phyloP scores from a whole-genome alignment of 2,888 invertebrate genomes.

The Halictus quadricinctus region DNA sequence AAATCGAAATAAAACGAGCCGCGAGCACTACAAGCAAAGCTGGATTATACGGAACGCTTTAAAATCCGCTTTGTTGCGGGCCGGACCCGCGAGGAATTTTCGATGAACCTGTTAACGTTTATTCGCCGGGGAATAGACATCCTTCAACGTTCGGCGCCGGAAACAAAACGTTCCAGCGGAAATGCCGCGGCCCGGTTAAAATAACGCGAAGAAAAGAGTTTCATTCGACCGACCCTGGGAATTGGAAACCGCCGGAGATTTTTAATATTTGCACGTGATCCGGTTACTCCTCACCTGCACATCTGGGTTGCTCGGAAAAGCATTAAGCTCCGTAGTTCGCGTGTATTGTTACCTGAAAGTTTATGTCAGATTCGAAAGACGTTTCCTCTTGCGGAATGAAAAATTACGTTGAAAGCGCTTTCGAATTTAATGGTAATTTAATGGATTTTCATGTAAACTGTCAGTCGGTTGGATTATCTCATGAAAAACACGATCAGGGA shows the following conservation, averaged over 20 bases:
- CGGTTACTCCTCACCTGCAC: background rate
- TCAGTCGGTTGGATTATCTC: no score
- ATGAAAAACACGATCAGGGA: no score
- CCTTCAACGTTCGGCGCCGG: background rate
- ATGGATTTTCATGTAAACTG: background rate
- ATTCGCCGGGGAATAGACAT: background rate
- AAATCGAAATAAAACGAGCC: slow-evolving; percentile 1
- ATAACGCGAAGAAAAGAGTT: background rate
- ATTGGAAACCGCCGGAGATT: background rate
- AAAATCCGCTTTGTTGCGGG: background rate
- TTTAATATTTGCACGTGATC: background rate
- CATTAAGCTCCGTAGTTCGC: background rate
- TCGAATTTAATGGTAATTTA: background rate
- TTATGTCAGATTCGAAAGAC: background rate
- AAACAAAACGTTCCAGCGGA: background rate
- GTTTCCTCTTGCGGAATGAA: background rate
- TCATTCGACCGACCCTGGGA: background rate
- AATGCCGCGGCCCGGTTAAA: background rate
- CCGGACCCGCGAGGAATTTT: background rate
- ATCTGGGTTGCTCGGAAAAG: background rate
- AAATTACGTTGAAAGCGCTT: background rate
- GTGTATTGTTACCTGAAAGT: background rate
- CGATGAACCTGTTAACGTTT: slow-evolving; percentile 3
- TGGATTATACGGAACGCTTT: background rate
- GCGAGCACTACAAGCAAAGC: background rate